Evolutionary conservation across 53 echinoderm and acorn worm species (phyloP).

Genomic region (Zoroaster sp.): DNA sequence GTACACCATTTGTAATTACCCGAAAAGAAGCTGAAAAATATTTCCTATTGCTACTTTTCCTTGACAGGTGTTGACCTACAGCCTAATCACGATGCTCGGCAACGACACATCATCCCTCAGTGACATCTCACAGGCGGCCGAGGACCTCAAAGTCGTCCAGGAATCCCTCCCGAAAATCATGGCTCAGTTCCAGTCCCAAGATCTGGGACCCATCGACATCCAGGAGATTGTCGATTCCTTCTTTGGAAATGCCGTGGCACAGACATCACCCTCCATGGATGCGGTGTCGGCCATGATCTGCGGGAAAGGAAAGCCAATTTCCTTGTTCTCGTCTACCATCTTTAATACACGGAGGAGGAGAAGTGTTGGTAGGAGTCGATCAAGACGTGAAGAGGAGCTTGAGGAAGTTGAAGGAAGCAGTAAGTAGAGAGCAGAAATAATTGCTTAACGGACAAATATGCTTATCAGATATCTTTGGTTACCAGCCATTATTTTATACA

Average conservation of each 20-base stretch:
- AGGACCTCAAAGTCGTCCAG: background rate
- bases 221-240: background rate
- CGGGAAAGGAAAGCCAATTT: background rate
- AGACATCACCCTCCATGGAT: background rate
- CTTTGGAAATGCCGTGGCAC: background rate
- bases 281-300: background rate
- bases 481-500: no score
- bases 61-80: slow-evolving; percentile 25
- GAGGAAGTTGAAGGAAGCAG: slow-evolving; percentile 27
- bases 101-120: background rate
- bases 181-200: background rate
- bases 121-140: background rate
- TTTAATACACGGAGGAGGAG: background rate
- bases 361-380: background rate
- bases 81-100: background rate
- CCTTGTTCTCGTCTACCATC: background rate
- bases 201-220: background rate
- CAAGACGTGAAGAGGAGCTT: background rate
- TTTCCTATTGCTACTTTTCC: no score
- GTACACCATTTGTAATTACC: no score
- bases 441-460: no score
- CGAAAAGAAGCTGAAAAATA: no score
- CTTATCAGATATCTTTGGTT: no score
- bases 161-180: background rate
- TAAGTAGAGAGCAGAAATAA: slow-evolving; percentile 1